Evolutionary conservation across 2,797 vertebrate genomes (phyloP), one percentile per base, ranked within the genome.

Genomic region (Aplochiton taeniatus): DNA sequence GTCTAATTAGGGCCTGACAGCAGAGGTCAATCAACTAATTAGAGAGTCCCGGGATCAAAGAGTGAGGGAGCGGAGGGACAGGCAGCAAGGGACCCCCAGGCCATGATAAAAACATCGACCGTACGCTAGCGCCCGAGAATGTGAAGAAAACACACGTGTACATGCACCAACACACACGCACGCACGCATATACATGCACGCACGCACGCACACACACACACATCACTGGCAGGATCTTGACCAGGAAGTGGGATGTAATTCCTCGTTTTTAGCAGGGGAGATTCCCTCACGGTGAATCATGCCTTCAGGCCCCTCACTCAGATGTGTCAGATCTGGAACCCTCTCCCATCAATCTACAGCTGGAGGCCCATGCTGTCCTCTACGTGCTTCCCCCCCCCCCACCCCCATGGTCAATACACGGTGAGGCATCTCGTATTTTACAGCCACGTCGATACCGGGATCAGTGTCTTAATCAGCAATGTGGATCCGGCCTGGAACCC

Each of bases 11-110:
- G 81, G 74, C 78, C 80, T 84, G 88, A 87, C 87, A 89, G 85
- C 79, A 88, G 86, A 89, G 86, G 88, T 90, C 88, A 90, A 87
- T 91, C 85, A 88, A 88, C 88, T 88, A 87, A 91, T 91, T 89
- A 91, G 82, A 79, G 78, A 87, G 87, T 73, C 79, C 74, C 70
- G 76, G 69, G 85, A 87, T 86, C 82, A 87, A 87, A 88, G 77
- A 75, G 70, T 70, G 72, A 50, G 7, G 61, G 62, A 84, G 76
- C 64, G 58, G 59, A 77, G 68, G 72, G 76, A 58, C 68, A 83
- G 71, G 74, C 78, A 81, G 79, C 71, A 77, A 75, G 61, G 72
- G 65, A 81, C 76, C 80, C 78, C 54, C 51, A 55, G 74, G 70
- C 63, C 61, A 72, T 65, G 73, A 80, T 79, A 79, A 80, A 77